phyloP scores from a whole-genome alignment of 1,140 invertebrate species.

The Neodiprion lecontei region DNA sequence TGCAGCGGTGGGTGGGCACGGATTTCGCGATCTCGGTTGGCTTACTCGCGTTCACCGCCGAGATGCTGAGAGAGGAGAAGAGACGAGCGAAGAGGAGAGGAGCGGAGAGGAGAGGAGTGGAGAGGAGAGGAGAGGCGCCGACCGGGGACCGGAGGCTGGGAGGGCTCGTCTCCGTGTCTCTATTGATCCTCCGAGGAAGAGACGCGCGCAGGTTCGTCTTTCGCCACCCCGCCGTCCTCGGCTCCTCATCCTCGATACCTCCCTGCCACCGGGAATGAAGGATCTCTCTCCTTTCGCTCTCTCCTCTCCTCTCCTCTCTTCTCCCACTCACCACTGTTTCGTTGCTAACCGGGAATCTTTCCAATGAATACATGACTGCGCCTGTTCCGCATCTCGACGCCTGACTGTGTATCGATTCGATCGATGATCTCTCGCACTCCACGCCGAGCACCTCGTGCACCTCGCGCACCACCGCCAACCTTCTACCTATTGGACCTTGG shows the following conservation, averaged over 20 bases:
- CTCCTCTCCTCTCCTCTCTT: conserved; percentile 20
- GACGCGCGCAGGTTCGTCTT: conserved; percentile 56
- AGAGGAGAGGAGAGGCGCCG: not conserved
- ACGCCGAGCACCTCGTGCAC: not conserved
- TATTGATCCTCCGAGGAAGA: conserved; percentile 61
- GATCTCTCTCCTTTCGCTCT: conserved; percentile 30
- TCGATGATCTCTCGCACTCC: not conserved
- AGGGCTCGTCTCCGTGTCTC: conserved; percentile 62
- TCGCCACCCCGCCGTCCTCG: conserved; percentile 39
- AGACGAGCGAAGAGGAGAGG: conserved; percentile 29
- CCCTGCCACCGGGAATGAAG: conserved; percentile 30
- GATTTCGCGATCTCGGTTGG: conserved; percentile 32
- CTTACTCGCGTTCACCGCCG: conserved; percentile 30
- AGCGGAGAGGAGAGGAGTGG: conserved; percentile 30
- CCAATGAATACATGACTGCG: not conserved
- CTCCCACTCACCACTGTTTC: conserved; percentile 20
- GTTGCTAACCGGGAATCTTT: conserved; percentile 2
- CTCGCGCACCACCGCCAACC: not conserved
- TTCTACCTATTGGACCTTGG: not conserved
- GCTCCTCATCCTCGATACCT: conserved; percentile 44
- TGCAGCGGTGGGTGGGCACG: not conserved
- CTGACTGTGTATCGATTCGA: not conserved
- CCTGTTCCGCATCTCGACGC: not conserved
- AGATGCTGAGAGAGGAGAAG: conserved; percentile 35
- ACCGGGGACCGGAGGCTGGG: conserved; percentile 40